Conservation (phyloP, 1,140 invertebrate species). For the Aphelinus certus region DNA sequence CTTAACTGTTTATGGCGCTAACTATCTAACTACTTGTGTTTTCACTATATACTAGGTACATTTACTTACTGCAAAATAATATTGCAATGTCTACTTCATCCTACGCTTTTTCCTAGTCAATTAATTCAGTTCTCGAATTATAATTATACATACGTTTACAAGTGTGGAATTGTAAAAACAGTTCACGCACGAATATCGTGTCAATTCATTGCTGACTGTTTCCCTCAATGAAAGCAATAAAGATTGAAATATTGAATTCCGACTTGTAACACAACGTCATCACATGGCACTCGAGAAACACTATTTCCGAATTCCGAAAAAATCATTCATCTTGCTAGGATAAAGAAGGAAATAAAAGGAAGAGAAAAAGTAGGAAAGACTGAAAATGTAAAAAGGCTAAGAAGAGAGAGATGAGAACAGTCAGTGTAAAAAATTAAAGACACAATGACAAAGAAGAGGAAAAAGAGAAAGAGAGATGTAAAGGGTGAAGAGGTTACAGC, state of each 20-base stretch:
- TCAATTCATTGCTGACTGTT: slow-evolving; percentile 21
- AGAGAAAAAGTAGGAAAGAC: neutral
- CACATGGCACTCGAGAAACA: slow-evolving; percentile 36
- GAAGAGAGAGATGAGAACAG: neutral
- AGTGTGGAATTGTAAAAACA: slow-evolving; percentile 25
- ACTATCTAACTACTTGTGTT: slow-evolving; percentile 35
- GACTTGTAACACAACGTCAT: slow-evolving; percentile 24
- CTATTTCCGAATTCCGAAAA: neutral
- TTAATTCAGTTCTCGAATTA: slow-evolving; percentile 23
- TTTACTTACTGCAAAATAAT: slow-evolving; percentile 39
- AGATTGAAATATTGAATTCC: neutral
- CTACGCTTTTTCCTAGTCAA: slow-evolving; percentile 24
- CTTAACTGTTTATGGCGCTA: slow-evolving; percentile 34
- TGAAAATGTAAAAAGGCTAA: neutral
- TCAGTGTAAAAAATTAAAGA: neutral
- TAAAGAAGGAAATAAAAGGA: neutral
- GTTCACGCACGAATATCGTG: slow-evolving; percentile 26
- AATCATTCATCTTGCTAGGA: neutral
- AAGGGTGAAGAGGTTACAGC: slow-evolving; percentile 30
- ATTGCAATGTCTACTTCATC: slow-evolving; percentile 36
- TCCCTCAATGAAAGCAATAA: slow-evolving; percentile 34
- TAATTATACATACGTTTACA: slow-evolving; percentile 25
- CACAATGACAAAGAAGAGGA: slow-evolving; percentile 5
- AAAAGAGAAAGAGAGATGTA: slow-evolving; percentile 24
- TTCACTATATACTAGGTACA: slow-evolving; percentile 31